Base-by-base conservation (phyloP, 2,113 vertebrate genomes). In the Halcyon senegalensis region DNA sequence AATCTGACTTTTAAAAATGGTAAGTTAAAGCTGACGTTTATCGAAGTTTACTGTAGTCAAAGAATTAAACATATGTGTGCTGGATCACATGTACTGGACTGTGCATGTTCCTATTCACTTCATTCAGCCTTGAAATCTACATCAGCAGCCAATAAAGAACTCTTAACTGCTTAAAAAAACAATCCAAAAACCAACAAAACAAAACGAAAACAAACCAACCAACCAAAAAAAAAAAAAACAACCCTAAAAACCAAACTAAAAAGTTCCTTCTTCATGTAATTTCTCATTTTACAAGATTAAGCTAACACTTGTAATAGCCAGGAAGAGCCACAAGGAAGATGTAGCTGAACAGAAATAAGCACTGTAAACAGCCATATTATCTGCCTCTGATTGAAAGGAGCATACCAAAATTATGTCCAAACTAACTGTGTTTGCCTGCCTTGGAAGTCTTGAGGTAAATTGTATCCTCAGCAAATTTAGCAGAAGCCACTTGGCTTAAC, bases 51-150 rank as follows among this genome's bases (percentile, higher is more conserved):
- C 7, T 48, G 4, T 8, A 59, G n/a, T 21, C 6, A 43, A 73
- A 55, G 5, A 63, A 11, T 56, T 58, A 62, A 62, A 83, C 7
- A 7, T 27, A 10, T 0, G 0, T 43, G 2, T 8, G 72, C 9
- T n/a, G 13, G 3, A 10, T n/a, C 21, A 50, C 18, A 24, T 8
- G 24, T 16, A 43, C 17, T 10, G 28, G 31, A 10, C 39, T 80
- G 3, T 13, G 5, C 6, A 24, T 20, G 9, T 25, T 84, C 12
- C 35, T 16, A 16, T 9, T 80, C 12, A 46, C 27, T 67, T 70
- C 11, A 27, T n/a, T n/a, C 44, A 76, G 13, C 39, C 73, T 80
- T 56, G 18, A 72, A 82, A 83, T 59, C 18, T 48, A 41, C n/a
- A 37, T 58, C 23, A 70, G 15, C 8, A 13, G 31, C n/a, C 33